Percentiles rank a stretch among this genome's conserved stretches.
Evolutionary conservation across 2,888 invertebrate genomes (phyloP).

Genomic region (Oxytorus armatus): DNA sequence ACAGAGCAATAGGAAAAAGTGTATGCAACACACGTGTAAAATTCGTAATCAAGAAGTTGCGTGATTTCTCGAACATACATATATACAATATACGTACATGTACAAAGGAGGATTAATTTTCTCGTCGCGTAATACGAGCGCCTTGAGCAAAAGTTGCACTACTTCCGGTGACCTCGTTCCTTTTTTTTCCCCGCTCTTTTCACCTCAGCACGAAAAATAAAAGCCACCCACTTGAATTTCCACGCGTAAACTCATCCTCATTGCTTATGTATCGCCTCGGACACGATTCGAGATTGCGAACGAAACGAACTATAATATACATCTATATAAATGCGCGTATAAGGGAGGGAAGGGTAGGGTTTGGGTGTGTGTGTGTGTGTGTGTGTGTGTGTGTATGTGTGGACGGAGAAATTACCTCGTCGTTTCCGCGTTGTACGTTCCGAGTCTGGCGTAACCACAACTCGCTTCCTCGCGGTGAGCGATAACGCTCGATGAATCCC

Average conservation of each 20-base stretch:
- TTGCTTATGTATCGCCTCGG: slow-evolving; percentile 67
- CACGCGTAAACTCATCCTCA: slow-evolving; percentile 38
- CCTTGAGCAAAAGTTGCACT: slow-evolving; percentile 28
- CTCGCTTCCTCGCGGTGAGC: slow-evolving; percentile 43
- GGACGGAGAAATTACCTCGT: slow-evolving; percentile 42
- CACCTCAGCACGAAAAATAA: slow-evolving; percentile 38
- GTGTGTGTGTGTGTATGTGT: background rate
- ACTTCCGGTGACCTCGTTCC: slow-evolving; percentile 62
- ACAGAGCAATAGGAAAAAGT: no score
- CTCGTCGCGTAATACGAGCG: slow-evolving; percentile 45
- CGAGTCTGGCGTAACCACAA: slow-evolving; percentile 57
- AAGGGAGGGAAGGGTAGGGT: no score
- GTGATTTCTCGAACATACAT: background rate
- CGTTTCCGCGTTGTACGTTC: slow-evolving; percentile 57
- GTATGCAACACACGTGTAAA: no score
- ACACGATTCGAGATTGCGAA: slow-evolving; percentile 56
- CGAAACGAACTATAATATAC: slow-evolving; percentile 14
- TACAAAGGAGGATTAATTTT: slow-evolving; percentile 43
- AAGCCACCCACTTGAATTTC: slow-evolving; percentile 27
- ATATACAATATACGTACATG: background rate
- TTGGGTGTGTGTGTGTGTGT: background rate
- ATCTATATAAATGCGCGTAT: background rate
- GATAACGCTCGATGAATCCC: slow-evolving; percentile 61
- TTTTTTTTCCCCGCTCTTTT: background rate
- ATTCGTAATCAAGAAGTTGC: no score